Evolutionary conservation across 2,888 invertebrate species (phyloP).

Genomic region (Perizoma flavofasciatum): DNA sequence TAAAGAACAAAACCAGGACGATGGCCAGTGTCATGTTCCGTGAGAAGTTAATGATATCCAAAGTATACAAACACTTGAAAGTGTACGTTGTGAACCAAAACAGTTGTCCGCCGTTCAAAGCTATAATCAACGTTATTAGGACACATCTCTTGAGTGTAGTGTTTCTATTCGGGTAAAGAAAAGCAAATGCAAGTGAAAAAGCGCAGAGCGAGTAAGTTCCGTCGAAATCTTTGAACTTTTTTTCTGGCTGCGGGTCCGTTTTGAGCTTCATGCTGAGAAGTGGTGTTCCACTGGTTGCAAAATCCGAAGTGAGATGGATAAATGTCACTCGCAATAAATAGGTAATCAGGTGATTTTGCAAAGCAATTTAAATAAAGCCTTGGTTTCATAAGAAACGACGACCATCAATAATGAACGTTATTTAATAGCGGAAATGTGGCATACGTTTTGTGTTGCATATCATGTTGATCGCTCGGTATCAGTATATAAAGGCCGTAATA

Average conservation of each 20-base stretch:
- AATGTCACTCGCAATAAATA: too few relatives aligned
- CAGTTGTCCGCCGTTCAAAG: constrained; percentile 49
- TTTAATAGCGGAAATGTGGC: too few relatives aligned
- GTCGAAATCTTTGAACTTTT: constrained; percentile 58
- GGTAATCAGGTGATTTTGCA: too few relatives aligned
- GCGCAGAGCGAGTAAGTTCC: constrained; percentile 61
- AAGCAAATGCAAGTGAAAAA: constrained; percentile 57
- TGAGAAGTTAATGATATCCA: constrained; percentile 60
- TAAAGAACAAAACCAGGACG: constrained; percentile 55
- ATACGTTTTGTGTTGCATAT: too few relatives aligned
- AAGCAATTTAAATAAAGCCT: too few relatives aligned
- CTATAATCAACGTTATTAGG: constrained; percentile 41
- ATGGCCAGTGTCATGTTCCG: constrained; percentile 59
- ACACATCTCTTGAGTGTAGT: constrained; percentile 45
- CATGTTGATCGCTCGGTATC: too few relatives aligned
- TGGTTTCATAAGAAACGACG: too few relatives aligned
- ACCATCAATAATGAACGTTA: too few relatives aligned
- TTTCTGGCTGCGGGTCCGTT: constrained; percentile 24
- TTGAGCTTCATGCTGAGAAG: constrained; percentile 36
- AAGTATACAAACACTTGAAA: constrained; percentile 48
- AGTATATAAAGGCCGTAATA: too few relatives aligned
- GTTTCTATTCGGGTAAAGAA: constrained; percentile 61
- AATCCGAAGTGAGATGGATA: too few relatives aligned
- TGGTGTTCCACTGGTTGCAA: too few relatives aligned
- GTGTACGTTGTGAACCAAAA: constrained; percentile 61